Conservation (phyloP, 1,140 invertebrate species). For the Drosophila miranda region DNA sequence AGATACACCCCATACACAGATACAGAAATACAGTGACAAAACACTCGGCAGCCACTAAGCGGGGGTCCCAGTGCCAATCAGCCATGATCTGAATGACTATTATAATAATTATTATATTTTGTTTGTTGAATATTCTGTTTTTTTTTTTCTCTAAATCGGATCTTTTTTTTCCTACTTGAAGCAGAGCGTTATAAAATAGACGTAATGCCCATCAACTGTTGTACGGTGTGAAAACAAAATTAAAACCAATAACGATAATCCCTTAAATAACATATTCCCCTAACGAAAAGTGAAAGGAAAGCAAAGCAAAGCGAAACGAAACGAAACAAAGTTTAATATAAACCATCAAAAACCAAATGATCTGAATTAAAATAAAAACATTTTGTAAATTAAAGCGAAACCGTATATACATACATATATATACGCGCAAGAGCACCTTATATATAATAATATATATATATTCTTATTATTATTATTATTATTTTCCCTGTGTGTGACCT, state of each 20-base stretch:
- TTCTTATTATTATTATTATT: constrained; percentile 34
- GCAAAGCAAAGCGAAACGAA: too few species aligned
- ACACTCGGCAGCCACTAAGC: constrained; percentile 23
- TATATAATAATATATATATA: constrained; percentile 22
- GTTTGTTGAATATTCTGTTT: constrained; percentile 44
- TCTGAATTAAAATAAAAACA: constrained; percentile 57
- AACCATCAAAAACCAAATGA: constrained; percentile 72
- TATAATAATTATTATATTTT: constrained; percentile 28
- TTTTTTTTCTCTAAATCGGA: constrained; percentile 29
- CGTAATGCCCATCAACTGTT: constrained; percentile 67
- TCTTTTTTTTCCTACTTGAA: constrained; percentile 57
- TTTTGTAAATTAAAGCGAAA: constrained; percentile 64
- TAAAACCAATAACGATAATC: constrained; percentile 37
- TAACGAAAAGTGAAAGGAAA: constrained; percentile 25
- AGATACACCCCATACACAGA: constrained; percentile 5
- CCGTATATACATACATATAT: constrained; percentile 34
- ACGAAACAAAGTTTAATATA: constrained; percentile 31
- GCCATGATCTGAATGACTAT: constrained; percentile 43
- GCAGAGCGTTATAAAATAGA: constrained; percentile 57
- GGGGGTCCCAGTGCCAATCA: constrained; percentile 67
- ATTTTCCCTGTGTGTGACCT: constrained; percentile 37
- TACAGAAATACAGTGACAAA: constrained; percentile 10
- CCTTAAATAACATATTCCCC: constrained; percentile 26
- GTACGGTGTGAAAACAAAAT: constrained; percentile 57
- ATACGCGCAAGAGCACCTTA: constrained; percentile 27